Base-by-base conservation (phyloP, 1,140 invertebrate genomes). In the Pogonus chalceus region DNA sequence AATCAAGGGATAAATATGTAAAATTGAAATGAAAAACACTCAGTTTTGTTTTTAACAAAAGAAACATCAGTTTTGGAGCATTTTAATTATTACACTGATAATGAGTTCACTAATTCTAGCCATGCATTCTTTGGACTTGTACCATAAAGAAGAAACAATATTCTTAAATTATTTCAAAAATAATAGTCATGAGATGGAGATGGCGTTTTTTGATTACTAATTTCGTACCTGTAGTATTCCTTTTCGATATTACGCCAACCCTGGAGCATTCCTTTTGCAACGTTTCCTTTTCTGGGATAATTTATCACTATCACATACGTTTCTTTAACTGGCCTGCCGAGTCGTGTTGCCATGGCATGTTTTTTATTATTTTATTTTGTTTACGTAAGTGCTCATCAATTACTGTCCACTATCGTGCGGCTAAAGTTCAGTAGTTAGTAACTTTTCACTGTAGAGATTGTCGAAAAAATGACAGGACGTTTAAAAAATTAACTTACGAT, bases 321-420 rank as follows among this genome's bases (percentile, higher is more conserved):
- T 43, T 43, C 18, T 43, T 18, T 43, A 9, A 18, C 9, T 43
- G 9, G 3, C 37, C 37, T 16, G 3, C 4, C 4, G 7, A 4
- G 7, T 43, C 9, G 7, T 10, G 37, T 16, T 43, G 9, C 37
- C 4, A 12, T 4, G 3, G 3, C 4, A 43, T 43, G 37, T 43
- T 43, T 18, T 9, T 18, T 43, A 43, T 43, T 43, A 43, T 43
- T 43, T 43, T 43, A 43, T 9, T 43, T 43, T 43, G 37, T 43
- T 43, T 43, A 18, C 37, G 37, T 12, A 43, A 43, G 37, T 43
- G 37, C 37, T 43, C 37, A 43, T 43, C 37, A 43, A 43, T 43
- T 43, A 43, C 37, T 43, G 37, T 43, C 37, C 37, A 43, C 7
- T 14, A 14, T 14, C 26, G 4, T 31, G 26, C 26, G 14, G 26